Base-by-base conservation (phyloP, 2,888 invertebrate genomes). In the Callyntrura guangdongensis region DNA sequence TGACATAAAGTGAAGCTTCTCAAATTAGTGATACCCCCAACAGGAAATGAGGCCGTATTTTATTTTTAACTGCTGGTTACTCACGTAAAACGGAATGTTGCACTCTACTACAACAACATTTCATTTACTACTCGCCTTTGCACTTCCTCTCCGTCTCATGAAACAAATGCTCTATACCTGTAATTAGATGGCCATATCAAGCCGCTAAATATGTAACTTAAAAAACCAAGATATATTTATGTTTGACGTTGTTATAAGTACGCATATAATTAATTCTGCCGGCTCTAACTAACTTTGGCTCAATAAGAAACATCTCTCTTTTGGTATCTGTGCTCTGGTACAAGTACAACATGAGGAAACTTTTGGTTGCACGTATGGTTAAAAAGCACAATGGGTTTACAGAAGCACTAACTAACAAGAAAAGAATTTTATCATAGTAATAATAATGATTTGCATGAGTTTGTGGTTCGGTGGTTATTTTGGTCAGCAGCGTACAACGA, bases 391-490 rank as follows among this genome's bases (percentile, higher is more conserved):
- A 14, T 49, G 49, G 4, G 14, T 11, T 22, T n/a, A 49, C 36
- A 36, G 36, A 49, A 22, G 53, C 17, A 49, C 11, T 47, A 59
- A 17, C 20, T 27, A 69, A 69, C 56, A 59, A 74, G 85, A 72
- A 45, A 20, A 59, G 56, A 27, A 56, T 86, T 77, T 86, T 77
- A 74, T 86, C 56, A 45, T 56, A 11, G 61, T 61, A 27, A 72
- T 86, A 61, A 79, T 47, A 79, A 79, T 86, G 86, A 86, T 86
- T 74, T 86, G 86, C 86, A 86, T 72, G 90, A 64, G 82, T 90
- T 90, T 86, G 82, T 86, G 90, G 86, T 90, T 86, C 86, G 86
- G 56, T 90, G 90, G 49, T 74, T 90, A 90, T 90, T 61, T 90
- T 86, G 90, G 90, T 86, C 90, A 90, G 53, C 59, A 86, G 74